phyloP scores from a whole-genome alignment of 53 echinoderm and acorn worm genomes.

The Apostichopus leukothele region DNA sequence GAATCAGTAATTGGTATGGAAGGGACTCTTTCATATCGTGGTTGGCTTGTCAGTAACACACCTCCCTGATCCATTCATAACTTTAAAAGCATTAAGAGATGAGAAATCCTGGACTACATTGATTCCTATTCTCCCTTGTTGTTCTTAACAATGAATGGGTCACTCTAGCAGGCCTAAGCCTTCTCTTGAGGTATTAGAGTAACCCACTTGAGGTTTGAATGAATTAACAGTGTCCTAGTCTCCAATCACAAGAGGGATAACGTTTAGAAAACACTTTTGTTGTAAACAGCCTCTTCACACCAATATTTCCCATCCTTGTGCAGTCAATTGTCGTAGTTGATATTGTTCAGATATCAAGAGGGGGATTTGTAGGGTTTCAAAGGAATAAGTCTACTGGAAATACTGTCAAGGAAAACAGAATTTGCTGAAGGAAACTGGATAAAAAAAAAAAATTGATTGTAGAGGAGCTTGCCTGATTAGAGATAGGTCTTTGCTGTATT shows the following conservation, averaged over 20 bases:
- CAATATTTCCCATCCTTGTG: conserved; percentile 44
- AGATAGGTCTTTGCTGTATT: no score
- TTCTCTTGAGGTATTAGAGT: conserved; percentile 14
- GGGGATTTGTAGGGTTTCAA: conserved; percentile 22
- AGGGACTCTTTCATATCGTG: neutral
- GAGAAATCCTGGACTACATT: conserved; percentile 6
- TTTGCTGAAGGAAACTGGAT: neutral
- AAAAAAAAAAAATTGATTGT: no score
- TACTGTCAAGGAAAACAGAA: neutral
- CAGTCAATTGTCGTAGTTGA: conserved; percentile 36
- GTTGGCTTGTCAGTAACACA: conserved; percentile 31
- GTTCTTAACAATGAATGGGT: conserved; percentile 8
- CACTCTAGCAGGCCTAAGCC: neutral
- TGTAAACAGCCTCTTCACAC: conserved; percentile 24
- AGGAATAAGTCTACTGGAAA: conserved; percentile 25
- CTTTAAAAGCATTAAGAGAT: conserved; percentile 42
- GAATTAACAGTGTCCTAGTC: conserved; percentile 37
- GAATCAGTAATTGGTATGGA: conserved; percentile 23
- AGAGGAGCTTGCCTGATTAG: no score
- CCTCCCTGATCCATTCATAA: conserved; percentile 21
- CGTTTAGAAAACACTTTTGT: conserved; percentile 47
- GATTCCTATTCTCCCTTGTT: conserved; percentile 40
- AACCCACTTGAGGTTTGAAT: conserved; percentile 45
- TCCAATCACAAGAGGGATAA: conserved; percentile 14
- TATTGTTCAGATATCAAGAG: conserved; percentile 15